phyloP scores from a whole-genome alignment of 1,140 invertebrate genomes.

The Drosophila murphyi region DNA sequence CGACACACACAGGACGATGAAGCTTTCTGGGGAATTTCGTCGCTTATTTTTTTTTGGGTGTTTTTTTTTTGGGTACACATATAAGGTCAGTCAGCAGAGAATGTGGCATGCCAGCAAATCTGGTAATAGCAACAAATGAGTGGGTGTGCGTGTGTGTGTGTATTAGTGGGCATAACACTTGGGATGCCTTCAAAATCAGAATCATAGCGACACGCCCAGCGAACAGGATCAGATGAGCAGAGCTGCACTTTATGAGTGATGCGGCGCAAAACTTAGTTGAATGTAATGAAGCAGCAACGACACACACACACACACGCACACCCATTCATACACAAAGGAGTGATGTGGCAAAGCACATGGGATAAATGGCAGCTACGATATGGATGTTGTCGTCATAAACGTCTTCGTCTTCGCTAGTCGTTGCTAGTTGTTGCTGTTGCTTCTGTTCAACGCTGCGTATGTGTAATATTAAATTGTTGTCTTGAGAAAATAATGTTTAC shows the following conservation, averaged over 20 bases:
- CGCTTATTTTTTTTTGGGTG: not conserved
- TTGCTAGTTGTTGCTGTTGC: slow-evolving; percentile 6
- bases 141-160: not conserved
- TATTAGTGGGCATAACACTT: slow-evolving; percentile 27
- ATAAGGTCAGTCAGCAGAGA: not conserved
- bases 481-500: slow-evolving; percentile 78
- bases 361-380: slow-evolving; percentile 47
- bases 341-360: slow-evolving; percentile 9
- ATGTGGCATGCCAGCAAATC: slow-evolving; percentile 23
- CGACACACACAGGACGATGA: slow-evolving; percentile 45
- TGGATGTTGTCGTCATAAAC: slow-evolving; percentile 33
- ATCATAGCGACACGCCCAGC: slow-evolving; percentile 45
- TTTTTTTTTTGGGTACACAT: not conserved
- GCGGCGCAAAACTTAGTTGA: slow-evolving; percentile 60
- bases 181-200: slow-evolving; percentile 43
- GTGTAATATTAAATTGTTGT: slow-evolving; percentile 81
- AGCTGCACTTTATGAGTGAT: slow-evolving; percentile 64
- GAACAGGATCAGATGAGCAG: slow-evolving; percentile 8
- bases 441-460: slow-evolving; percentile 60
- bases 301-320: not conserved
- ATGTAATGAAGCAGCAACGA: slow-evolving; percentile 29
- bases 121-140: slow-evolving; percentile 26
- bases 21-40: not conserved
- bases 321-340: too few species aligned
- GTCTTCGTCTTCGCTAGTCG: slow-evolving; percentile 32